Base-by-base conservation (phyloP, 2,888 invertebrate genomes). In the Dynastes tityus region DNA sequence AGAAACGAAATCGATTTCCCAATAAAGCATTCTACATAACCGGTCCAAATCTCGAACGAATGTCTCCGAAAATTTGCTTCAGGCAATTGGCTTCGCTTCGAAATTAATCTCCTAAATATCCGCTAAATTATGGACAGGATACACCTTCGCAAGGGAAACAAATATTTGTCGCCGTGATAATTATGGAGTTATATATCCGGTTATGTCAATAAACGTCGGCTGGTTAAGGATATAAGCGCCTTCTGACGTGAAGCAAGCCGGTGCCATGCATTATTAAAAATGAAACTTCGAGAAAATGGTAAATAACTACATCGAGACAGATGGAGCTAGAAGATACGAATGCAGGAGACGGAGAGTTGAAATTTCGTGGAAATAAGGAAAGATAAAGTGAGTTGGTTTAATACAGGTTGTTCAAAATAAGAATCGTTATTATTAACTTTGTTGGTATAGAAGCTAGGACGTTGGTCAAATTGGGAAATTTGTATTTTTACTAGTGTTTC, bases 151-250 rank as follows among this genome's bases (percentile, higher is more conserved):
- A 13, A 45, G 53, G 53, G 65, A 37, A 65, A 65, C 40, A 65
- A 65, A 65, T 65, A 65, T 65, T 65, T 65, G 65, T 40, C 37
- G 32, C n/a, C 16, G 40, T 8, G 40, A 40, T 65, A 65, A 65
- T 65, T 65, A 40, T 16, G 65, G 65, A 65, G 16, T 45, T 45
- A 11, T 65, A 65, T 65, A 40, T 65, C 65, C 65, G 40, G 40
- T 40, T 65, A 40, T 65, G 65, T 65, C 40, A 65, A 65, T 65
- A 65, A n/a, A 65, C 65, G 40, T 65, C 65, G 65, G 29, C 8
- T 11, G 8, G 53, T 8, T n/a, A 2, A n/a, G 53, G 53, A 16
- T 16, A 9, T n/a, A 9, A 9, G 13, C 11, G 9, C 9, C 5
- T 53, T 53, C 16, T 16, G 53, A 13, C 51, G 13, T 2, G 53